Conservation (phyloP, 2,888 invertebrate species). For the Hydriomena furcata region DNA sequence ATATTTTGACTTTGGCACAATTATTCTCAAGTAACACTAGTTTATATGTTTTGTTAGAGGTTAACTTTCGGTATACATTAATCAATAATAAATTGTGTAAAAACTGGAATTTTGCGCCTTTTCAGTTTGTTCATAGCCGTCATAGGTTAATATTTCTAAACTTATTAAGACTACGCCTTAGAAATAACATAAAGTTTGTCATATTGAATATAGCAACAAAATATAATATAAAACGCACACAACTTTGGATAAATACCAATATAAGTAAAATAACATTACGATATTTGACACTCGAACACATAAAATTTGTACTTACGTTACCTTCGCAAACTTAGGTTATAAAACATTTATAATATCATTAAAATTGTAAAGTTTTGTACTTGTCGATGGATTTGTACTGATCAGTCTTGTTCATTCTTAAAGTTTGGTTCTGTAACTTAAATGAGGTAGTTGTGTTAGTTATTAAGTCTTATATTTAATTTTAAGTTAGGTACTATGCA, state of each 20-base stretch:
- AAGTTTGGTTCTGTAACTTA: conserved; percentile 51
- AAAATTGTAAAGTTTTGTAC: conserved; percentile 64
- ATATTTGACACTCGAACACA: conserved; percentile 79
- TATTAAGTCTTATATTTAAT: conserved; percentile 21
- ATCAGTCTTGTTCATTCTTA: conserved; percentile 74
- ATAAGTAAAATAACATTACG: conserved; percentile 68
- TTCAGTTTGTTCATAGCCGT: conserved; percentile 55
- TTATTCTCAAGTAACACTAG: conserved; percentile 44
- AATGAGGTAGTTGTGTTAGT: conserved; percentile 60
- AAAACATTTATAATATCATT: conserved; percentile 58
- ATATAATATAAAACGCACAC: conserved; percentile 76
- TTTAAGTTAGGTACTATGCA: no score
- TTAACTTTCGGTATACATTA: conserved; percentile 4
- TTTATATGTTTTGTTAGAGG: conserved; percentile 16
- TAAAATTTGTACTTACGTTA: conserved; percentile 79
- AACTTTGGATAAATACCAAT: conserved; percentile 79
- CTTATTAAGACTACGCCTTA: conserved; percentile 53
- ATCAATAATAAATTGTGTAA: conserved; percentile 19
- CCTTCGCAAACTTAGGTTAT: conserved; percentile 64
- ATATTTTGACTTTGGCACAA: conserved; percentile 70
- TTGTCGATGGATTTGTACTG: conserved; percentile 73
- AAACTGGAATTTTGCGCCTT: conserved; percentile 23
- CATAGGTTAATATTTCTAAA: conserved; percentile 48
- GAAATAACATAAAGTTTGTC: conserved; percentile 65
- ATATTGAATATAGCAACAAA: conserved; percentile 78